phyloP scores from a whole-genome alignment of 2,797 vertebrate species.

The Labroides dimidiatus region DNA sequence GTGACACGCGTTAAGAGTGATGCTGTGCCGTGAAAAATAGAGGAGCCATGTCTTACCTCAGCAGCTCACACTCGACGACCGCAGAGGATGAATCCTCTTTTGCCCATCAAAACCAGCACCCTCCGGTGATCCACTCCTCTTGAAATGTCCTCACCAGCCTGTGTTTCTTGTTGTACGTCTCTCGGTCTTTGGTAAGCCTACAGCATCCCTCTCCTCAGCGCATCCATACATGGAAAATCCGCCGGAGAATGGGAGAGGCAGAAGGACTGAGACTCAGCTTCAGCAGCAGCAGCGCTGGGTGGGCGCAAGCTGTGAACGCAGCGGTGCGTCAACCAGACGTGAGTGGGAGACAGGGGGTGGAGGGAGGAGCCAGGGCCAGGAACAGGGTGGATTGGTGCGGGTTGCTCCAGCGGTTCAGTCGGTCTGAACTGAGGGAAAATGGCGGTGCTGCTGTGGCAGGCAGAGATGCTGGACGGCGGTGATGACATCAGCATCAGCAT shows the following conservation, averaged over 20 bases:
- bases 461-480: slow-evolving; percentile 77
- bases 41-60: slow-evolving; percentile 66
- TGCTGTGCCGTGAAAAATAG: slow-evolving; percentile 33
- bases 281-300: slow-evolving; percentile 36
- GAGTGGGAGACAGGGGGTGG: slow-evolving; percentile 32
- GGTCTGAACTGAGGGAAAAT: slow-evolving; percentile 69
- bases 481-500: slow-evolving; percentile 82
- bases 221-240: slow-evolving; percentile 81
- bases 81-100: slow-evolving; percentile 49
- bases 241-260: slow-evolving; percentile 34
- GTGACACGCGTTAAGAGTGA: slow-evolving; percentile 17
- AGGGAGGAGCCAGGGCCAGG: slow-evolving; percentile 22
- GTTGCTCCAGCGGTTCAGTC: slow-evolving; percentile 47
- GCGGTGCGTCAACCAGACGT: slow-evolving; percentile 65
- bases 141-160: slow-evolving; percentile 25
- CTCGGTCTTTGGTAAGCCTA: slow-evolving; percentile 51
- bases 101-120: slow-evolving; percentile 55
- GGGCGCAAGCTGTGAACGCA: slow-evolving; percentile 39
- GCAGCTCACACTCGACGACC: slow-evolving; percentile 53
- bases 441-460: slow-evolving; percentile 74
- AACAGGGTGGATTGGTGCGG: slow-evolving; percentile 54
- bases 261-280: slow-evolving; percentile 25
- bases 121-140: slow-evolving; percentile 45
- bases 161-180: slow-evolving; percentile 28
- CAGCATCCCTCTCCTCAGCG: slow-evolving; percentile 69